Base-by-base conservation (phyloP, 2,888 invertebrate species). In the Tetheella fluctuosa region DNA sequence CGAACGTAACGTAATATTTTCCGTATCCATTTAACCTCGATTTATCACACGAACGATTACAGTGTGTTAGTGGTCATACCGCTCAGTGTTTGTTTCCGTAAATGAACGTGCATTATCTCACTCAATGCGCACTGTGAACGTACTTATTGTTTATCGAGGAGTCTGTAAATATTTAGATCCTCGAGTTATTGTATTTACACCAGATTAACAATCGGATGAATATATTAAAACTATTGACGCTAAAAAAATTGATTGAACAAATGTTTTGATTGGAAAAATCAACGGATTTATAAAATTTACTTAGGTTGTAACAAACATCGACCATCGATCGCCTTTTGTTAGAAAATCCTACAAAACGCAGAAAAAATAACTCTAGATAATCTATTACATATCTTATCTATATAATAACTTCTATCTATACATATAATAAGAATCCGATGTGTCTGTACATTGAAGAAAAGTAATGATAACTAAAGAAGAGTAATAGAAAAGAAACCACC, bases 1-100 rank as follows among this genome's bases (percentile, higher is more conserved):
- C 57, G 69, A 65, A 59, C 53, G 59, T 61, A 61, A 65, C 62
- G 61, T 69, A 62, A 71, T 69, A 73, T 75, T 73, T 73, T 71
- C 62, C 69, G 69, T 73, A 74, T 71, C 71, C 61, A 70, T 79
- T 77, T 75, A 75, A 67, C 73, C 71, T 74, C 69, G 64, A 69
- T 74, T 71, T 74, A 74, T 73, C 65, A 71, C 62, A 71, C 62
- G 58, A 73, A 63, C 64, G 71, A 73, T 74, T 69, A 73, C 62
- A 61, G 59, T 60, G 62, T 67, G 70, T 62, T 68, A 68, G 58
- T 64, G 42, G 54, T 61, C 59, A 56, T 17, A 55, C 55, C 28
- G 10, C 30, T 12, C 17, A 6, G 34, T 37, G 55, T 34, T n/a
- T 55, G 55, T 55, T 20, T 55, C 54, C 28, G 17, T 28, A 53